Evolutionary conservation across 2,888 invertebrate species (phyloP).

Genomic region (Tricholauxania praeusta): DNA sequence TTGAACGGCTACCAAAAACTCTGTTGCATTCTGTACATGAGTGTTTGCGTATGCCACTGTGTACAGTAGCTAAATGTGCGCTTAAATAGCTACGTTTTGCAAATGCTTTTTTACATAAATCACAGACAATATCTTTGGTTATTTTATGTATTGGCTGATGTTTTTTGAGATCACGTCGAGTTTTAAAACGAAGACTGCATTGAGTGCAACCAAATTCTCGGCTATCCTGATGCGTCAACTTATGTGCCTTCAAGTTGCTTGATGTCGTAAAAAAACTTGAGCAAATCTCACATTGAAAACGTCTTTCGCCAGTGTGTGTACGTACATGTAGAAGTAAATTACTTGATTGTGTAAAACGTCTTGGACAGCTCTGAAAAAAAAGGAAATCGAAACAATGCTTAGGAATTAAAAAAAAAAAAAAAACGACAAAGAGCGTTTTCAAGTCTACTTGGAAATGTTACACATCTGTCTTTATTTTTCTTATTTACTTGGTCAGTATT

Average conservation of each 20-base stretch:
- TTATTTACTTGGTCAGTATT: too few relatives aligned
- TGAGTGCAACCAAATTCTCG: slow-evolving; percentile 50
- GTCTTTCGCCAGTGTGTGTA: slow-evolving; percentile 51
- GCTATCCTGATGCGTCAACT: slow-evolving; percentile 49
- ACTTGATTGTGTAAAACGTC: slow-evolving; percentile 53
- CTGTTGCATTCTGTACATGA: slow-evolving; percentile 54
- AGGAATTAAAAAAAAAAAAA: neutral
- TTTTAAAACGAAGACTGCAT: slow-evolving; percentile 52
- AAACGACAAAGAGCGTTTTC: neutral
- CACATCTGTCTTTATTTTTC: too few relatives aligned
- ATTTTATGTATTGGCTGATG: slow-evolving; percentile 52
- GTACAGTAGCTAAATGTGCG: slow-evolving; percentile 53
- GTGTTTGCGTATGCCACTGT: slow-evolving; percentile 52
- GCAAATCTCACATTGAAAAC: slow-evolving; percentile 57
- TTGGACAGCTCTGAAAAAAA: slow-evolving; percentile 48
- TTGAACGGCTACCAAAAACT: slow-evolving; percentile 54
- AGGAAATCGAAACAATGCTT: neutral
- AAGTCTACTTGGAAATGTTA: neutral
- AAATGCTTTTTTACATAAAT: slow-evolving; percentile 53
- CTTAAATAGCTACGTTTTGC: slow-evolving; percentile 52
- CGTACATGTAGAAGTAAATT: slow-evolving; percentile 54
- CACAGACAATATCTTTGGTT: slow-evolving; percentile 50
- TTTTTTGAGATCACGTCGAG: slow-evolving; percentile 52
- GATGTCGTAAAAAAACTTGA: slow-evolving; percentile 55
- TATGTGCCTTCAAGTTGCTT: slow-evolving; percentile 55